Base-by-base conservation (phyloP, 2,113 vertebrate species). In the Sciurus niger region DNA sequence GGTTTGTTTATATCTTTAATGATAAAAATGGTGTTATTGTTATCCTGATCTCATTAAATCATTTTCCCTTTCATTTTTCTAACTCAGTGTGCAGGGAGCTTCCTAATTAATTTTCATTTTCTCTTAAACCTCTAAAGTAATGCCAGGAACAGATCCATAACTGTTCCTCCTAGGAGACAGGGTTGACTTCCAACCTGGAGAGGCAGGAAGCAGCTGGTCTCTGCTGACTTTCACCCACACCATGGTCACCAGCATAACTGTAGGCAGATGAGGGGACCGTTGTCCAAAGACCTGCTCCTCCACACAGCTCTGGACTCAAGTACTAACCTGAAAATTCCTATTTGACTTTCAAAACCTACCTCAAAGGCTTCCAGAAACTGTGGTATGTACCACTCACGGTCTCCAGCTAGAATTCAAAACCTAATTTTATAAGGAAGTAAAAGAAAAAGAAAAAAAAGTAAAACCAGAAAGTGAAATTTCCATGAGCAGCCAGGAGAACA, bases 1-100 rank as follows among this genome's bases (percentile, higher is more conserved):
- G 0, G 1, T 72, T 84, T 93, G 93, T 93, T 96, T 98, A 90
- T 94, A 65, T 95, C 95, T 92, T 92, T 85, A 4, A 68, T 95
- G 87, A 93, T 95, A 88, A 94, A 95, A 96, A 83, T 93, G n/a
- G 60, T 76, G 34, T 85, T 91, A 86, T 78, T 96, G 80, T 96
- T 95, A 92, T 63, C 8, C 76, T 79, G 58, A 77, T 88, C 80
- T 93, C 70, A 95, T 97, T 87, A 92, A 86, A 37, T 95, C 76
- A 78, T 96, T 94, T 89, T 97, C 76, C 82, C 89, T 94, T 94
- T 96, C 90, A 68, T 96, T 97, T 96, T 94, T 55, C 84, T 78
- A 84, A 90, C 30, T 93, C 63, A 53, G 9, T 89, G 10, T 93
- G 74, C 67, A 93, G 60, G 51, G 37, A 92, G 73, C 11, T 89